Conservation (phyloP, 2,888 invertebrate species). For the Mechanitis messenoides region DNA sequence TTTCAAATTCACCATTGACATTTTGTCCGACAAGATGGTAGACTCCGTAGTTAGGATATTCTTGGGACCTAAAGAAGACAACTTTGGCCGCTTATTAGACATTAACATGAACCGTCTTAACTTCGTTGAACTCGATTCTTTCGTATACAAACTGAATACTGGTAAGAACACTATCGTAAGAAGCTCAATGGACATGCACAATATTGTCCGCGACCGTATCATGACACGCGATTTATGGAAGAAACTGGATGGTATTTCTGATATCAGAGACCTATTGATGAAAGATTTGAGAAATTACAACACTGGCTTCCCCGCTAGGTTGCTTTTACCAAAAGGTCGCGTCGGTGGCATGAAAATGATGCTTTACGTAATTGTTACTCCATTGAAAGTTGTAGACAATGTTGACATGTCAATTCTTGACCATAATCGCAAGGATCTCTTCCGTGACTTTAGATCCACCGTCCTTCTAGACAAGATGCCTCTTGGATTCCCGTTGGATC, state of each 20-base stretch:
- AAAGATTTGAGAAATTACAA: conserved; percentile 67
- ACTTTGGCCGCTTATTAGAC: conserved; percentile 72
- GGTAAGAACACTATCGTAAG: conserved; percentile 81
- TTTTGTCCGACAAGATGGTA: conserved; percentile 74
- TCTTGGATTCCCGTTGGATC: conserved; percentile 85
- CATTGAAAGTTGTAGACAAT: conserved; percentile 66
- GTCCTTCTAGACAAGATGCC: conserved; percentile 78
- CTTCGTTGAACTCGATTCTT: conserved; percentile 80
- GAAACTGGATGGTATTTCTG: conserved; percentile 75
- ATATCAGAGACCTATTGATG: conserved; percentile 48
- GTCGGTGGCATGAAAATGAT: conserved; percentile 80
- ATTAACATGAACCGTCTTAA: conserved; percentile 77
- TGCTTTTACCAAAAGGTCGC: conserved; percentile 83
- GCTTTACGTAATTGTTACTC: conserved; percentile 79
- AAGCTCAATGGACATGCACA: conserved; percentile 80
- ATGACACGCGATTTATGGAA: conserved; percentile 80
- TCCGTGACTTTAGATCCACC: conserved; percentile 57
- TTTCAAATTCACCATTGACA: conserved; percentile 75
- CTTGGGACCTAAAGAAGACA: conserved; percentile 82
- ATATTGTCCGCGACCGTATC: conserved; percentile 80
- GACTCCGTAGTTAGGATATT: conserved; percentile 80
- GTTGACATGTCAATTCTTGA: conserved; percentile 50
- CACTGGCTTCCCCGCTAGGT: conserved; percentile 82
- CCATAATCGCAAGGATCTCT: conserved; percentile 62
- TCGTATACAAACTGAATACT: conserved; percentile 76